Conservation (phyloP, 2,113 vertebrate genomes). For the Zeus faber region DNA sequence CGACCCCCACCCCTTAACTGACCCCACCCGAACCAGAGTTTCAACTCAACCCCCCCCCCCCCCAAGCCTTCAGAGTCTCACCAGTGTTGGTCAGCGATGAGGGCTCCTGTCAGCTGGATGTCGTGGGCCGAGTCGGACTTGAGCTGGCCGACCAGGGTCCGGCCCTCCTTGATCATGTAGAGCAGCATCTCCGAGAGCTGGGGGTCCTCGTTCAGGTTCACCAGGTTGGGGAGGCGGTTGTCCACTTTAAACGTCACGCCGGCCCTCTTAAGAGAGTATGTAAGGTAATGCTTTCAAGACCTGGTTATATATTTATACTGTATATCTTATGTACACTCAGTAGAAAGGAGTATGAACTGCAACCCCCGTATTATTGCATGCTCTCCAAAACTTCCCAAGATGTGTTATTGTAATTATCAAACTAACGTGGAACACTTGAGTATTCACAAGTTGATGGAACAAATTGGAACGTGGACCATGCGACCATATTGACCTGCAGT, state of each 20-base stretch:
- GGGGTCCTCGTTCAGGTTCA: conserved; percentile 95
- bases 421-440: too few species aligned
- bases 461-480: neutral
- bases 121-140: conserved; percentile 78
- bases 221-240: conserved; percentile 89
- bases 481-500: conserved; percentile 80
- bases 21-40: neutral
- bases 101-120: conserved; percentile 88
- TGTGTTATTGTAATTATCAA: too few species aligned
- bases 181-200: conserved; percentile 95
- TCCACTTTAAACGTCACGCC: conserved; percentile 92
- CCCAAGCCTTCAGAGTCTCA: conserved; percentile 54
- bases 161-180: conserved; percentile 94
- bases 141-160: conserved; percentile 86
- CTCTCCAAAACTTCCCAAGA: too few species aligned
- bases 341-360: too few species aligned
- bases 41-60: neutral
- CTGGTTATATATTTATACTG: too few species aligned
- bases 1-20: too few species aligned
- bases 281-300: too few species aligned
- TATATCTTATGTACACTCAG: too few species aligned
- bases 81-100: conserved; percentile 94
- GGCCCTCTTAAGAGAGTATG: too few species aligned
- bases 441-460: neutral
- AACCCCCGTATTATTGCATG: too few species aligned